A percentile compares a stretch with the other conserved stretches of the same genome.
Conservation (phyloP, 2,888 invertebrate genomes). For the Pantelozetes paolii region DNA sequence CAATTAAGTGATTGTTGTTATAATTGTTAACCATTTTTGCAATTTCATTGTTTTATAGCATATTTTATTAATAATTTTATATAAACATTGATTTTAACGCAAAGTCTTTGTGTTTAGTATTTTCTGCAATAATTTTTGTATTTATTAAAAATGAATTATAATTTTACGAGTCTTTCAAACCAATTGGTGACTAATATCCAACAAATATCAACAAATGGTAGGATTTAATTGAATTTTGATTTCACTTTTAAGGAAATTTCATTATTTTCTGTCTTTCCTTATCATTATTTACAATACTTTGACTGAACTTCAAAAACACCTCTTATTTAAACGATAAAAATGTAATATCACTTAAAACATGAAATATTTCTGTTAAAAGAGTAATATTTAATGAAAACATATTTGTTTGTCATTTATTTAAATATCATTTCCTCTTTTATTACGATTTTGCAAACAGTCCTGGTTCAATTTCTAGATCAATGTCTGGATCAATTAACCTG, state of each 20-base stretch:
- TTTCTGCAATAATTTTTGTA: not conserved
- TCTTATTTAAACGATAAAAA: no score
- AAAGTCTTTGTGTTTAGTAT: not conserved
- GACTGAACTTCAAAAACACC: no score
- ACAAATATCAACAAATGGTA: slow-evolving; percentile 25
- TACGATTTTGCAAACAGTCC: no score
- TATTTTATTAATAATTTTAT: not conserved
- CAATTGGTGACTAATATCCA: slow-evolving; percentile 20
- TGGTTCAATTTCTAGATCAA: no score
- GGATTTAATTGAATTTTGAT: not conserved
- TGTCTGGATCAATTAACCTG: no score
- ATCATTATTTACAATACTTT: not conserved
- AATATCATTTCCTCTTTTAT: no score
- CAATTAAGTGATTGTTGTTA: not conserved
- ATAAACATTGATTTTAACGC: not conserved
- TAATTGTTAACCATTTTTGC: no score
- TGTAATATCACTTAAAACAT: no score
- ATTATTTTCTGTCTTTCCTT: not conserved
- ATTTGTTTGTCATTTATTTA: not conserved
- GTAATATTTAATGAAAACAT: no score
- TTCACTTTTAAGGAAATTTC: not conserved
- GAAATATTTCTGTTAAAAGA: no score
- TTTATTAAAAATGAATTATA: slow-evolving; percentile 1
- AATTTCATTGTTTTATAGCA: no score
- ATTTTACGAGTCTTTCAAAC: slow-evolving; percentile 6